Base-by-base conservation (phyloP, 1,140 invertebrate species). In the Trichonephila clavipes region DNA sequence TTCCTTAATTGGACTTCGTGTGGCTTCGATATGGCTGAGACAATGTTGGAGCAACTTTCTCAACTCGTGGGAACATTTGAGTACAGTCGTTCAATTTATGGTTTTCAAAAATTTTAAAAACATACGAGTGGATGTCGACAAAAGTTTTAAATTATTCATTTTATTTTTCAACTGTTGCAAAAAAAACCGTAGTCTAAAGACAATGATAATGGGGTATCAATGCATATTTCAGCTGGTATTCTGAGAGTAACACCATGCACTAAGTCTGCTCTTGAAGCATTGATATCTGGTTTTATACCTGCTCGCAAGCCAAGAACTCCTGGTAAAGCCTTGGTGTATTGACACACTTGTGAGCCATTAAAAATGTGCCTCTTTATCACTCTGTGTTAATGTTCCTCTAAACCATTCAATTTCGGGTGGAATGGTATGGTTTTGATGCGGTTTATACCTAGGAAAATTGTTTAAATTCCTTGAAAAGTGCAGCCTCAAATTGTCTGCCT, bases 401-500 rank as follows among this genome's bases (percentile, higher is more conserved):
- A 21, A 64, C 21, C 21, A 64, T 64, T 64, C 7, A 21, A 6
- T 64, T 64, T 7, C 18, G 62, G 21, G 19, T 62, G 95, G n/a
- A n/a, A n/a, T n/a, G n/a, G n/a, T n/a, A n/a, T n/a, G n/a, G n/a
- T n/a, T n/a, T n/a, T n/a, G n/a, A n/a, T n/a, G n/a, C n/a, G n/a
- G n/a, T n/a, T n/a, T n/a, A n/a, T n/a, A n/a, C n/a, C n/a, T n/a
- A n/a, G n/a, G n/a, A n/a, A n/a, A n/a, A n/a, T n/a, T n/a, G n/a
- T n/a, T n/a, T n/a, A n/a, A n/a, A n/a, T n/a, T n/a, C n/a, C n/a
- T n/a, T n/a, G n/a, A n/a, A n/a, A n/a, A n/a, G n/a, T n/a, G n/a
- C n/a, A n/a, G n/a, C 94, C 64, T 95, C 95, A 91, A 96, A 96
- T 92, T 96, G 95, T 5, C 94, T 95, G 0, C 96, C 96, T 90